phyloP scores from a whole-genome alignment of 2,797 vertebrate genomes.

The Petrocephalus schoutedeni region DNA sequence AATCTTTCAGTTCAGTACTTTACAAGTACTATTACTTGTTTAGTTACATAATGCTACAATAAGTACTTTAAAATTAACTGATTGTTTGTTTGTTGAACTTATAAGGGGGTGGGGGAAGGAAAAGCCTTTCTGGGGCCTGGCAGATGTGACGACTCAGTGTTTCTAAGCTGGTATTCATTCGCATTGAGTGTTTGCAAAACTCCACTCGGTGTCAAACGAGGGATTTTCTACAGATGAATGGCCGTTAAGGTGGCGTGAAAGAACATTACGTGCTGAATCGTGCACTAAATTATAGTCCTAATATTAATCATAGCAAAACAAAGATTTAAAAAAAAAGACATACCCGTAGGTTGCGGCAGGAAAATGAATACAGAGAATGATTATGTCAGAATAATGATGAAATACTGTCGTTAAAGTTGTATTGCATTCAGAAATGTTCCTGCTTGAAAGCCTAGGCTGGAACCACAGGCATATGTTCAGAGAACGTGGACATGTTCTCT shows the following conservation, averaged over 20 bases:
- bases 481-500: not conserved
- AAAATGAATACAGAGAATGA: not conserved
- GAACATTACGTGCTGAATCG: conserved; percentile 43
- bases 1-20: not conserved
- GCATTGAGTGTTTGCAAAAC: conserved; percentile 28
- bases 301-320: conserved; percentile 34
- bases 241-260: conserved; percentile 43
- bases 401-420: not conserved
- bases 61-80: not conserved
- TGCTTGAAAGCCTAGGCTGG: not conserved
- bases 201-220: conserved; percentile 34
- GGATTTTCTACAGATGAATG: conserved; percentile 39
- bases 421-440: not conserved
- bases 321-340: conserved; percentile 24
- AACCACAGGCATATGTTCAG: not conserved
- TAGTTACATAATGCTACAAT: not conserved
- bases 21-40: conserved; percentile 5
- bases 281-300: conserved; percentile 33
- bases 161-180: conserved; percentile 22
- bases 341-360: not conserved
- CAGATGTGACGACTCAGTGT: conserved; percentile 8
- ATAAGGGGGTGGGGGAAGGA: not conserved
- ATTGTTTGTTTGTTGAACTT: conserved; percentile 13
- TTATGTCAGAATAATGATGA: not conserved
- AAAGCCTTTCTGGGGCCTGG: not conserved